Base-by-base conservation (phyloP, 2,888 invertebrate species). In the Sisyra terminalis region DNA sequence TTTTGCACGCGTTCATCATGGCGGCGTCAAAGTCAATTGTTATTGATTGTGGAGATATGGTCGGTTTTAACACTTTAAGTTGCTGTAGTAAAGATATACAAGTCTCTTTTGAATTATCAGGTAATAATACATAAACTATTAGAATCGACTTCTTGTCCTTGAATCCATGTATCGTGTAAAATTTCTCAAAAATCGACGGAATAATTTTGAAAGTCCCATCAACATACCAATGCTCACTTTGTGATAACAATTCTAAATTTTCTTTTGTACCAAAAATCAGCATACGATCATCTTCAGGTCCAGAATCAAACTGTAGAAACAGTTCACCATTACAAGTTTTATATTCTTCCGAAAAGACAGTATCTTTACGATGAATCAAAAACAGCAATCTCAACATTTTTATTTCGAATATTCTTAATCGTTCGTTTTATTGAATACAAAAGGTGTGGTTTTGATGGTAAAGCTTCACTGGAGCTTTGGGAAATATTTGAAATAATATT, bases 101-200 rank as follows among this genome's bases (percentile, higher is more conserved):
- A 14, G 42, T 44, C 11, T 44, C 29, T 41, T 45, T 39, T 29
- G 37, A 35, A 43, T 45, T 49, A 39, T 46, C 45, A 38, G 47
- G 44, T 17, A 46, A 43, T 11, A 49, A 40, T 8, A 46, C 46
- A 42, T 46, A 48, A 16, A 49, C 39, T 16, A 48, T 36, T 14
- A 47, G 50, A 18, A 49, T 18, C 3, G 45, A 34, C 29, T 37
- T 37, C 8, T 44, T 44, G 3, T 44, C 29, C 15, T 45, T 18
- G 18, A 45, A 34, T 17, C 46, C 47, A 41, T 52, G 51, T 15
- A 52, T 46, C n/a, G 47, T 50, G 13, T 48, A 46, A 7, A 50
- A 35, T 42, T 50, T 48, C 17, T 44, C 14, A 39, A 49, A 52
- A n/a, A 49, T 31, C 8, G 39, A n/a, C 29, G 50, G 50, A 4